phyloP scores from a whole-genome alignment of 37 sponge, comb jelly and placozoan species.

The Oopsacas minuta region DNA sequence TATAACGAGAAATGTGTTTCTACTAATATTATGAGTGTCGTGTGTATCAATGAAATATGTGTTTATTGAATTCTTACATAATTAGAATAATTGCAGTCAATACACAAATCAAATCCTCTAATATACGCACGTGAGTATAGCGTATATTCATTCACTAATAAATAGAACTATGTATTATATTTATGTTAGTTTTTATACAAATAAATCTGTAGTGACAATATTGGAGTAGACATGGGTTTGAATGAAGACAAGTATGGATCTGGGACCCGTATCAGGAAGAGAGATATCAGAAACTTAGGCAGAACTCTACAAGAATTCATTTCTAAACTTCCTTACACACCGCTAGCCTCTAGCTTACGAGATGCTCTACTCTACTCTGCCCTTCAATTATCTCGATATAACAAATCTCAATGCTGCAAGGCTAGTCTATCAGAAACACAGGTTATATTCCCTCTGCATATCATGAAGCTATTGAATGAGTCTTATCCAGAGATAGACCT shows the following conservation, averaged over 20 bases:
- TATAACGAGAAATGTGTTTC: too few relatives aligned
- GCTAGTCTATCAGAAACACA: background rate
- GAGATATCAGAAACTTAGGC: background rate
- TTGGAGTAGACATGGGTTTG: too few relatives aligned
- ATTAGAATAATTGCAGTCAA: too few relatives aligned
- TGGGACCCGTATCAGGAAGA: background rate
- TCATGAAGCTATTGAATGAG: background rate
- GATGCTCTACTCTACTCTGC: background rate
- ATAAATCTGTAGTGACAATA: too few relatives aligned
- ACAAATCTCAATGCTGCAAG: conserved; percentile 1
- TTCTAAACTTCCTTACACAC: conserved; percentile 7
- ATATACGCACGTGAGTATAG: too few relatives aligned
- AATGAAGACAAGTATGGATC: background rate
- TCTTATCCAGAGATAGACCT: background rate
- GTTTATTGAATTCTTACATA: too few relatives aligned
- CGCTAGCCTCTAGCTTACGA: background rate
- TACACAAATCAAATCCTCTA: too few relatives aligned
- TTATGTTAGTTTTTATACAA: too few relatives aligned
- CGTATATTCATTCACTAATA: too few relatives aligned
- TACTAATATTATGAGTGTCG: too few relatives aligned
- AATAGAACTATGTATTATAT: too few relatives aligned
- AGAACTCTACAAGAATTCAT: background rate
- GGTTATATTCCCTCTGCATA: background rate
- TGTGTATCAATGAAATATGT: too few relatives aligned
- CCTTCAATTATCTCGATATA: background rate